Conservation (phyloP, 2,113 vertebrate species). For the Recurvirostra avosetta region DNA sequence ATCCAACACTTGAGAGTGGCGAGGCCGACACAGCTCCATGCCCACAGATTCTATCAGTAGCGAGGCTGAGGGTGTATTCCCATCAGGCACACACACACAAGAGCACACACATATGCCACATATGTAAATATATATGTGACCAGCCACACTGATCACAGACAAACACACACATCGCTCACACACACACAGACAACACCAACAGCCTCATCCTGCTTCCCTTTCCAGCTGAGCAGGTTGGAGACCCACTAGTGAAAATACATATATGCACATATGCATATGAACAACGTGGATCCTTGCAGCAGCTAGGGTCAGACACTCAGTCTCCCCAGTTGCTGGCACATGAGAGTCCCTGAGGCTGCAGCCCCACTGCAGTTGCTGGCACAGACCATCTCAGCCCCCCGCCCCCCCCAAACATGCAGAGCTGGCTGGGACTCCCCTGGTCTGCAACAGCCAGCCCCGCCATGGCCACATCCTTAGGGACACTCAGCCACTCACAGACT, state of each 20-base stretch:
- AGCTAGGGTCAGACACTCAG: background rate
- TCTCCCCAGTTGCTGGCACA: background rate
- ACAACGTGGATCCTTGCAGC: background rate
- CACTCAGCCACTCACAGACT: background rate
- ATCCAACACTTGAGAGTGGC: background rate
- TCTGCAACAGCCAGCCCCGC: background rate
- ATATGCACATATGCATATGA: no score
- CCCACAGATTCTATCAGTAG: background rate
- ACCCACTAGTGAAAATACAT: background rate
- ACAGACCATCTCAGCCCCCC: rapidly evolving
- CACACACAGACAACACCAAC: background rate
- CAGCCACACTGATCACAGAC: background rate
- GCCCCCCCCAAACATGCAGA: background rate
- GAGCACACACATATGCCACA: background rate
- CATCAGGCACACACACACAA: background rate
- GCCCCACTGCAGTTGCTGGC: background rate
- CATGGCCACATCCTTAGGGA: background rate
- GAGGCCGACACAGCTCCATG: no score
- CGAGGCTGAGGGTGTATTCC: background rate
- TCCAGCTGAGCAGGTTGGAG: background rate
- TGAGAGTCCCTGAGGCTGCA: background rate
- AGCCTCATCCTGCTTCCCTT: background rate
- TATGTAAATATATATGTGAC: background rate
- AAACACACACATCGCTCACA: background rate
- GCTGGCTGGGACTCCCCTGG: background rate